Evolutionary conservation across 2,797 vertebrate species (phyloP).

Genomic region (Orientallactaga sibirica): DNA sequence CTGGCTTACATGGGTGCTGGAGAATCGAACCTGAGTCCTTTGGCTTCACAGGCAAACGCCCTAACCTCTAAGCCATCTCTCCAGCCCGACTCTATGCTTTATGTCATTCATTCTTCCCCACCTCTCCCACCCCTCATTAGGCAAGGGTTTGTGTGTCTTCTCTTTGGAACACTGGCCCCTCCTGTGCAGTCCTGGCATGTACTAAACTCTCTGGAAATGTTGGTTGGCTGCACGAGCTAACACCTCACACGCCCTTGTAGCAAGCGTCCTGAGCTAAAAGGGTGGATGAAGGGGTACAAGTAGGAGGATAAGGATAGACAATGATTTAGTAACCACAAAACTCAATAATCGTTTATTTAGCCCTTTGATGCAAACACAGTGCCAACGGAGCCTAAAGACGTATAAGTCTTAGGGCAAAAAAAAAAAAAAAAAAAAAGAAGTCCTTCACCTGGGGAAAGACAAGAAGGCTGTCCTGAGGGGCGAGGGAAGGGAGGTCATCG

Average conservation of each 20-base stretch:
- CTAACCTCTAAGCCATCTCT: too few relatives aligned
- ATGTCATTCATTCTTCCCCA: neutral
- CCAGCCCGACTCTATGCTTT: neutral
- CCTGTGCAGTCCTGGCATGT: fast-evolving
- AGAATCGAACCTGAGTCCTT: too few relatives aligned
- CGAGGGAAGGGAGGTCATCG: fast-evolving
- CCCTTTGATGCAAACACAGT: neutral
- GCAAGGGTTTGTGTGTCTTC: neutral
- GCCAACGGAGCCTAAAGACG: neutral
- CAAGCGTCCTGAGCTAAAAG: neutral
- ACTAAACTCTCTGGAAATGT: neutral
- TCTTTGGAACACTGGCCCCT: neutral
- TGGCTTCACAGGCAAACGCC: too few relatives aligned
- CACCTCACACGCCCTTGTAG: fast-evolving
- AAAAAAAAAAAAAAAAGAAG: neutral
- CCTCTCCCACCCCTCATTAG: fast-evolving
- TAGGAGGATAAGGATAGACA: neutral
- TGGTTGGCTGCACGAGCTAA: fast-evolving
- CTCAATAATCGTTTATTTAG: slow-evolving; percentile 68
- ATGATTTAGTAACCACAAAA: neutral
- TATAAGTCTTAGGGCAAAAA: neutral
- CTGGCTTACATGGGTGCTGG: too few relatives aligned
- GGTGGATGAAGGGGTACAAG: too few relatives aligned
- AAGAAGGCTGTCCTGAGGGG: neutral
- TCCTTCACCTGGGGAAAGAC: neutral